These are phyloP conservation scores for Drosophila murphyi DNA, from an alignment of 1,140 invertebrate species.

Conservation along the genomic window DNA sequence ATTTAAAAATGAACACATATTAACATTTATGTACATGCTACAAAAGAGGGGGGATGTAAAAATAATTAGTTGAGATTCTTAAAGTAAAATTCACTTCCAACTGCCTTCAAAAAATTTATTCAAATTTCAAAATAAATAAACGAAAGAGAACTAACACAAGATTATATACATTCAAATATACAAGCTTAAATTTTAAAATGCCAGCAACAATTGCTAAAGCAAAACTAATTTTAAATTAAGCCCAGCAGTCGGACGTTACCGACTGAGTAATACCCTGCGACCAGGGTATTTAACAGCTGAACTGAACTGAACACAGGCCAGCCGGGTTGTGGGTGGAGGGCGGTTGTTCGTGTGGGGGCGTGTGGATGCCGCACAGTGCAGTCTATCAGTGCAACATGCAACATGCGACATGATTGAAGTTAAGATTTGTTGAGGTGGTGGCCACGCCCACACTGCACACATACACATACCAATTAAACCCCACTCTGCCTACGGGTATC, in stretches of 20 bases:
- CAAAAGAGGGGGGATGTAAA: conserved; percentile 5
- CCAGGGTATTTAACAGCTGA: neutral
- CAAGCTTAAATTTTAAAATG: conserved; percentile 13
- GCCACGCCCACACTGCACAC: no score
- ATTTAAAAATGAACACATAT: conserved; percentile 4
- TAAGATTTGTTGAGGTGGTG: no score
- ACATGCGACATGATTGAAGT: no score
- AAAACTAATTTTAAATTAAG: neutral
- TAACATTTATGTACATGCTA: conserved; percentile 11
- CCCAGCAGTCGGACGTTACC: no score
- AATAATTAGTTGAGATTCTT: conserved; percentile 52
- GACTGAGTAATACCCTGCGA: neutral
- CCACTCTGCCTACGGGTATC: no score
- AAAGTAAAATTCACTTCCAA: conserved; percentile 58
- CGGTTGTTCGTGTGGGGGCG: no score
- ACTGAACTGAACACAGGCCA: no score
- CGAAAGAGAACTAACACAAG: conserved; percentile 22
- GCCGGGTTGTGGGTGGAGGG: no score
- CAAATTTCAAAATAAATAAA: conserved; percentile 25
- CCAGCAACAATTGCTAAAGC: conserved; percentile 11
- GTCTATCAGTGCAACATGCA: no score
- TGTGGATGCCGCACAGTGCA: no score
- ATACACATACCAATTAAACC: no score
- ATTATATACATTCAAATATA: conserved; percentile 34
- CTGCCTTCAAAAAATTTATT: conserved; percentile 61